Percentiles rank a stretch among this genome's conserved stretches.
These are phyloP conservation scores for Mythimna pallens DNA, from an alignment of 2,888 invertebrate genomes.

Conservation along the genomic window DNA sequence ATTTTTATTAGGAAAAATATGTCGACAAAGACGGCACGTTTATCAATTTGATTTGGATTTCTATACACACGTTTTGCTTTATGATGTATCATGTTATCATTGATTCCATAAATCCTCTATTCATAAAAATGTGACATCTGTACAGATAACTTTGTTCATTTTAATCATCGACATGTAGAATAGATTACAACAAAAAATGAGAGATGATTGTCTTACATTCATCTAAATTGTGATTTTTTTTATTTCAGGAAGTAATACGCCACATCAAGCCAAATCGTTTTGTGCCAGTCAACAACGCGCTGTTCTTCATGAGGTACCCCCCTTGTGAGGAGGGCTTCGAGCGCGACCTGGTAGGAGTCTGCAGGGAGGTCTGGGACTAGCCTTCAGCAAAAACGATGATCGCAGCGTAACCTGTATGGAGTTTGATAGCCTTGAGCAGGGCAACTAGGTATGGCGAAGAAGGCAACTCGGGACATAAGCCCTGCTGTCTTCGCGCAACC, in stretches of 20 bases:
- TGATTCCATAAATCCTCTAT: neutral
- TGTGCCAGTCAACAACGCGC: conserved; percentile 79
- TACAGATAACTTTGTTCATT: conserved; percentile 5
- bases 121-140: neutral
- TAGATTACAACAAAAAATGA: neutral
- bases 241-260: conserved; percentile 73
- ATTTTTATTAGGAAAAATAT: conserved; percentile 4
- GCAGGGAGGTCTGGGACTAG: conserved; percentile 84
- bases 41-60: neutral
- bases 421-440: conserved; percentile 34
- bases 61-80: neutral
- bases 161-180: neutral
- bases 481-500: neutral
- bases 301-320: conserved; percentile 76
- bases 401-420: conserved; percentile 50
- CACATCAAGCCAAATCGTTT: conserved; percentile 74
- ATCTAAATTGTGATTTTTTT: conserved; percentile 8
- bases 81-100: conserved; percentile 3
- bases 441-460: neutral
- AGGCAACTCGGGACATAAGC: neutral
- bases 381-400: neutral
- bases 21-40: neutral
- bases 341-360: conserved; percentile 81
- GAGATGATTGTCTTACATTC: neutral
- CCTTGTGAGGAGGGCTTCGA: conserved; percentile 82